These are phyloP conservation scores for Clarias pachynema DNA, from an alignment of 2,797 vertebrate species.

Conservation along the genomic window DNA sequence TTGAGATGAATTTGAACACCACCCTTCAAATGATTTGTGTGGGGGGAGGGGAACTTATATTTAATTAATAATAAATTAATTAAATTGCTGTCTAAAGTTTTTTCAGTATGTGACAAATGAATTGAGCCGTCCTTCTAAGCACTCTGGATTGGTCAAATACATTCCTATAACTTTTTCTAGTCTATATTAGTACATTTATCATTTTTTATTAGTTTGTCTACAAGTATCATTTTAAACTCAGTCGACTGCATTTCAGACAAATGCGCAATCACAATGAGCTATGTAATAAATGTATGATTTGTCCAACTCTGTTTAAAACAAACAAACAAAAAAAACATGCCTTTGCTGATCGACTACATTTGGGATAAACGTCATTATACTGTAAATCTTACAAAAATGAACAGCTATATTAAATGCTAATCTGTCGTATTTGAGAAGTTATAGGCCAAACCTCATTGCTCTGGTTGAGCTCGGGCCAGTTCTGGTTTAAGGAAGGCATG, in stretches of 20 bases:
- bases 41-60: no score
- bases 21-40: no score
- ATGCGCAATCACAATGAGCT: background rate
- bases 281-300: background rate
- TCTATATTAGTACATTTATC: background rate
- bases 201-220: background rate
- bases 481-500: slow-evolving; percentile 98
- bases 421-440: background rate
- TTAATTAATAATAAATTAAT: background rate
- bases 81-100: background rate
- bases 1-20: background rate
- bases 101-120: background rate
- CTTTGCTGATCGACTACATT: slow-evolving; percentile 13
- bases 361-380: background rate
- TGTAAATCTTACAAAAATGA: background rate
- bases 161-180: background rate
- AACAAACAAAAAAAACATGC: background rate
- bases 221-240: background rate
- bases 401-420: background rate
- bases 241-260: background rate
- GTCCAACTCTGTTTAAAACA: background rate
- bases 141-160: background rate
- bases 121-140: background rate
- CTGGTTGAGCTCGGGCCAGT: slow-evolving; percentile 98
- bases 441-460: slow-evolving; percentile 91